Base-by-base conservation (phyloP, 2,113 vertebrate species). In the Nothobranchius kuhntae region DNA sequence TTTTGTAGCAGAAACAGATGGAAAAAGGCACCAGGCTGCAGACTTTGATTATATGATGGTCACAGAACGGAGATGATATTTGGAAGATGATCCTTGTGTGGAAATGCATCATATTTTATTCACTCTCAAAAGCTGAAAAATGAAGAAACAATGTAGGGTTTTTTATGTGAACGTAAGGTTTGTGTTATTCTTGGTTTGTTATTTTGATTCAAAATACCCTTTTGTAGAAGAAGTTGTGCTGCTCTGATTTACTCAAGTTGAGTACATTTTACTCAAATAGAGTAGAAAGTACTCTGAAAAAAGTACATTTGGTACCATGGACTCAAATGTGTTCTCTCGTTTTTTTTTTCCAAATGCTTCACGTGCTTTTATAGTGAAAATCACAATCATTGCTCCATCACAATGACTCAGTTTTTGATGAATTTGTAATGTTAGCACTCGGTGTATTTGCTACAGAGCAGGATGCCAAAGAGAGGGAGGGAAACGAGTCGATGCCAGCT, bases 1-100 rank as follows among this genome's bases (percentile, higher is more conserved):
- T 46, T 45, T 38, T 40, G 21, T 65, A 70, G 75, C 86, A 66
- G 72, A 87, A 89, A 85, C 83, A 88, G 83, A 90, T 88, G 85
- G 74, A 75, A 51, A 61, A 71, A 75, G 70, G 74, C 73, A 76
- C 65, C 55, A 61, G 47, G 65, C 69, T 67, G 80, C 72, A 82
- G 56, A 80, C 77, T 40, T 58, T 65, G 46, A 47, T 78, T 76
- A 79, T 77, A 75, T 83, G 80, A 84, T 54, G 50, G 82, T 80
- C 52, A 75, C 66, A 75, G 44, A 40, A 56, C 68, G 47, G 40
- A 68, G 70, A 57, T 5, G 15, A 69, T 53, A 72, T 62, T 73
- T 47, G 66, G 80, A 85, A 84, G 89, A 77, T 75, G 55, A 83
- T 78, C 54, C 51, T 70, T 44, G 13, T 40, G 9, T 15, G 36